Conservation (phyloP, 2,113 vertebrate species). For the Oreochromis aureus region DNA sequence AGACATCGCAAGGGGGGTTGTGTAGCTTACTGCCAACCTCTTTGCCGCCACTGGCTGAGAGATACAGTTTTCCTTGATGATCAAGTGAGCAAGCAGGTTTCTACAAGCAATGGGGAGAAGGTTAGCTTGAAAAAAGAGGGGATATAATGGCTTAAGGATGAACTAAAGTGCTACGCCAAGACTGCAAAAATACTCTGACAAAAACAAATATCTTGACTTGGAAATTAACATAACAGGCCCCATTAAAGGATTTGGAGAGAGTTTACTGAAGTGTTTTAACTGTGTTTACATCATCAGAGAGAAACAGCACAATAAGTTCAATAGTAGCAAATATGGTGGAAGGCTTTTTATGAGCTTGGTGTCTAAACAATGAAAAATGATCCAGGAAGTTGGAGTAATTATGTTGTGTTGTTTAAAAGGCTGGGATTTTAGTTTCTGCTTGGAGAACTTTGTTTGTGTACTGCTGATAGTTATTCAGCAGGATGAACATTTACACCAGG, state of each 20-base stretch:
- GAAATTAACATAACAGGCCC: background rate
- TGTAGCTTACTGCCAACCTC: background rate
- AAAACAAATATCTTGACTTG: background rate
- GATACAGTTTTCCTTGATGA: background rate
- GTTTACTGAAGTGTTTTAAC: background rate
- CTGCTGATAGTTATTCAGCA: background rate
- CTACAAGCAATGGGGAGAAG: fast-evolving
- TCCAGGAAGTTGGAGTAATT: background rate
- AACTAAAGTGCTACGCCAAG: background rate
- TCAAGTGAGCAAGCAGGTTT: background rate
- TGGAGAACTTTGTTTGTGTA: background rate
- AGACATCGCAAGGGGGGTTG: fast-evolving
- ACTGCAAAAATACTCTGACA: background rate
- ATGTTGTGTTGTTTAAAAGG: background rate
- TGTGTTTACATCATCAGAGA: background rate
- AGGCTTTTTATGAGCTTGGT: background rate
- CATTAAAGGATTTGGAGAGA: background rate
- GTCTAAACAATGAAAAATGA: background rate
- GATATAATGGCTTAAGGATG: background rate
- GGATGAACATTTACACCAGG: background rate
- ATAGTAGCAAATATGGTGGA: background rate
- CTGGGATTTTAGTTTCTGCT: background rate
- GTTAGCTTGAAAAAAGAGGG: background rate
- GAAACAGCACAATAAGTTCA: background rate
- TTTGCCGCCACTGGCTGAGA: background rate